Percentiles rank a stretch among this genome's conserved stretches.
These are phyloP conservation scores for Epistrophe eligans DNA, from an alignment of 2,888 invertebrate species.

Conservation along the genomic window DNA sequence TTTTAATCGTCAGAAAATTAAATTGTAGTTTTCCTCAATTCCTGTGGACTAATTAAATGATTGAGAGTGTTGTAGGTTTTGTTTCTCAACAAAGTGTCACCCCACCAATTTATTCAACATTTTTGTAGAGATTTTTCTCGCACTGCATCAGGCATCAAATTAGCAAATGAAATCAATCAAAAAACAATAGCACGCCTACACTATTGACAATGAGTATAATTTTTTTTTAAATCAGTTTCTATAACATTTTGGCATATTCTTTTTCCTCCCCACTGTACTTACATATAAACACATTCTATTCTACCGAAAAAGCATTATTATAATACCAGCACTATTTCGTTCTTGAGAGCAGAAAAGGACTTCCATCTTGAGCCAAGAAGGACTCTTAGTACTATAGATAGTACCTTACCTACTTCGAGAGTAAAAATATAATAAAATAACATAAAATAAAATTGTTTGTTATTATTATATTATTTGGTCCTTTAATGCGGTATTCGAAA, in stretches of 20 bases:
- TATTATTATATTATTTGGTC: slow-evolving; percentile 46
- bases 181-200: too few relatives aligned
- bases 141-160: too few relatives aligned
- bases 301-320: slow-evolving; percentile 11
- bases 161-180: too few relatives aligned
- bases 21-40: too few relatives aligned
- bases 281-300: neutral
- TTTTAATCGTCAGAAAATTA: too few relatives aligned
- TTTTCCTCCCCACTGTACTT: slow-evolving; percentile 34
- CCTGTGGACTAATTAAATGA: too few relatives aligned
- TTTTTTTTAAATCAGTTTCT: too few relatives aligned
- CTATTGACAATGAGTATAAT: too few relatives aligned
- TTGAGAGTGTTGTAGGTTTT: too few relatives aligned
- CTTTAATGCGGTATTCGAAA: slow-evolving; percentile 38
- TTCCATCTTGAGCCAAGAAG: slow-evolving; percentile 35
- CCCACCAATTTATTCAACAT: too few relatives aligned
- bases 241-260: neutral
- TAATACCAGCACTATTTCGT: slow-evolving; percentile 16
- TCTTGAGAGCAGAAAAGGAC: slow-evolving; percentile 35
- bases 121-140: too few relatives aligned
- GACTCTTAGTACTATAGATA: slow-evolving; percentile 30
- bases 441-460: slow-evolving; percentile 30
- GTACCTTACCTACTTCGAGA: neutral
- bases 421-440: neutral
- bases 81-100: too few relatives aligned